Evolutionary conservation across 92 coral and sea anemone species (phyloP).

Genomic region (Actinostola sp.): DNA sequence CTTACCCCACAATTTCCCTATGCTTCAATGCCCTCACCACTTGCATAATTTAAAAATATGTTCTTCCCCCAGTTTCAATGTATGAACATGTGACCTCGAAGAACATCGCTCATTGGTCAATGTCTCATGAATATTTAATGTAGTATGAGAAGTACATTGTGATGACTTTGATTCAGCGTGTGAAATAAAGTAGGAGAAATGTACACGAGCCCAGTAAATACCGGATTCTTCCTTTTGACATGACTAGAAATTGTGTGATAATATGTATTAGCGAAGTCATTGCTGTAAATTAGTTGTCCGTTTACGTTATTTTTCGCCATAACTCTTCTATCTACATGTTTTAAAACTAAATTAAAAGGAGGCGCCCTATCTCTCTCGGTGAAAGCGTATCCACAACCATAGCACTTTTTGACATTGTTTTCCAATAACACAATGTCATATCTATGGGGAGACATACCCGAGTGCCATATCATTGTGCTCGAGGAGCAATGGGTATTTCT

Average conservation of each 20-base stretch:
- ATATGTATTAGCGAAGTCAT: constrained; percentile 38
- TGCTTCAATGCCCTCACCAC: too few relatives aligned
- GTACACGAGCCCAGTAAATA: constrained; percentile 42
- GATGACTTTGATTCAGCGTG: neutral
- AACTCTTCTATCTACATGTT: constrained; percentile 46
- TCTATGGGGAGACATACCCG: constrained; percentile 34
- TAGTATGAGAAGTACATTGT: too few relatives aligned
- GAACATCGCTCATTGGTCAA: too few relatives aligned
- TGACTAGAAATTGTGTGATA: constrained; percentile 20
- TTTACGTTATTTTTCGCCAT: constrained; percentile 8
- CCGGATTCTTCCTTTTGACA: constrained; percentile 46
- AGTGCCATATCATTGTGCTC: constrained; percentile 19
- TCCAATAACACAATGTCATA: constrained; percentile 21
- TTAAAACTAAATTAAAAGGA: constrained; percentile 21
- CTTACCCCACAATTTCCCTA: too few relatives aligned
- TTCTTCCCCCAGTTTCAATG: too few relatives aligned
- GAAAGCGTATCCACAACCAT: constrained; percentile 57
- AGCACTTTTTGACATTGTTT: constrained; percentile 40
- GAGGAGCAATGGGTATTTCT: neutral
- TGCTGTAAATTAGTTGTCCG: constrained; percentile 24
- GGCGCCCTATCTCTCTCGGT: constrained; percentile 20
- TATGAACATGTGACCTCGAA: too few relatives aligned
- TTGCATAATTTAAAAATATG: too few relatives aligned
- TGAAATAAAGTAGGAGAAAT: neutral
- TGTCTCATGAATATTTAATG: too few relatives aligned